Evolutionary conservation across 2,888 invertebrate species (phyloP).

Genomic region (Malthinus seriepunctatus): DNA sequence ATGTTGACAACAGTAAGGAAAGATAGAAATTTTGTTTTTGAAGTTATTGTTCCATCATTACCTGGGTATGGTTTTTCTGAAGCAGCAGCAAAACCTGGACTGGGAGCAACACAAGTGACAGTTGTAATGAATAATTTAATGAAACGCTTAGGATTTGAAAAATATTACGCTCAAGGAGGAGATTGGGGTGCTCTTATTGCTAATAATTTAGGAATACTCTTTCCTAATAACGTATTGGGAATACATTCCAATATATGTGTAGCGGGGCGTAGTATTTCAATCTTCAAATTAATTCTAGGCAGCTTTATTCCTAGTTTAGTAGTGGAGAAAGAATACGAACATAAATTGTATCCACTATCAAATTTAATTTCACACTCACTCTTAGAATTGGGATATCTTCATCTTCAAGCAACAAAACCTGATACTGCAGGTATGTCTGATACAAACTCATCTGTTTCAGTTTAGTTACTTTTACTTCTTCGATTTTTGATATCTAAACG

Average conservation of each 20-base stretch:
- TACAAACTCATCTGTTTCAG: not conserved
- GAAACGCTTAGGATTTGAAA: conserved; percentile 67
- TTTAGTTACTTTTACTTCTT: conserved; percentile 32
- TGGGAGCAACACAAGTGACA: conserved; percentile 62
- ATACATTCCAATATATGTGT: conserved; percentile 51
- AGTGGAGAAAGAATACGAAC: conserved; percentile 56
- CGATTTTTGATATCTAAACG: not conserved
- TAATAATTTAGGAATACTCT: conserved; percentile 63
- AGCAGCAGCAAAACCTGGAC: conserved; percentile 63
- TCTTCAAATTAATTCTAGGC: conserved; percentile 27
- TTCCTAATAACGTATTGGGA: conserved; percentile 61
- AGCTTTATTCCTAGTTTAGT: conserved; percentile 30
- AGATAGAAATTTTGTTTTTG: conserved; percentile 65
- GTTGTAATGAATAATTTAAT: conserved; percentile 69
- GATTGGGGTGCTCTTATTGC: conserved; percentile 78
- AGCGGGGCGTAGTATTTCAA: conserved; percentile 25
- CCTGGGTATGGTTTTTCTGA: conserved; percentile 59
- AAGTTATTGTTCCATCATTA: conserved; percentile 62
- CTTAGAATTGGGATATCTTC: conserved; percentile 67
- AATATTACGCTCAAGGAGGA: conserved; percentile 75
- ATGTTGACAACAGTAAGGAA: conserved; percentile 59
- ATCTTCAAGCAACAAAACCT: conserved; percentile 86
- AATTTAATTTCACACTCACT: conserved; percentile 53
- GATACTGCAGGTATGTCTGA: conserved; percentile 74
- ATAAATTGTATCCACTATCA: conserved; percentile 57